Base-by-base conservation (phyloP, 2,113 vertebrate genomes). In the Vireo altiloquus region DNA sequence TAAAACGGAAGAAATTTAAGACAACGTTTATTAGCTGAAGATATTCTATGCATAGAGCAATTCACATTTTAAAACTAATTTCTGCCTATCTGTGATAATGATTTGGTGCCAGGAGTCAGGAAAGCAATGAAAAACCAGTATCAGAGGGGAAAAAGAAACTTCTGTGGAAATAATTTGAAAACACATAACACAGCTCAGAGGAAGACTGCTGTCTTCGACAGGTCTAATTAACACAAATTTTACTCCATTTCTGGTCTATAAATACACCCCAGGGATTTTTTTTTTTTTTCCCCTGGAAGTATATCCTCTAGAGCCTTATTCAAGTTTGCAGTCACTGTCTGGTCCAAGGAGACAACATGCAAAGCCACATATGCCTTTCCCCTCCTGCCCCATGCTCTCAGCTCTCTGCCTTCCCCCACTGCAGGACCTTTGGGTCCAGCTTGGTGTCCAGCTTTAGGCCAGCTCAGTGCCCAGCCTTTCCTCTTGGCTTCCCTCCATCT, bases 1-100 rank as follows among this genome's bases (percentile, higher is more conserved):
- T 68, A 84, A 96, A 94, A 92, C 0, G 14, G 60, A 90, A 85
- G 46, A 72, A 85, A 94, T 94, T 86, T 83, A 94, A 90, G 79
- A 79, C 37, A 40, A 47, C 10, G 1, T 83, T 95, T 96, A 96
- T 89, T 93, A 95, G 79, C 44, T 23, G 28, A 87, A 53, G 79
- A 88, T 81, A 90, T 64, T 65, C 42, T 66, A 39, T 46, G 44
- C 76, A 56, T 10, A 65, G 33, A 88, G 66, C 24, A 82, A 90
- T 57, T 70, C 53, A 53, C 33, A 60, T 87, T 70, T 95, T 93
- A 52, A 77, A 95, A 63, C 20, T 80, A 66, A 74, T 83, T 93
- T 90, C 71, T 94, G 12, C 66, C 40, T 92, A 35, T 82, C 57
- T 60, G 8, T 23, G 42, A 44, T 74, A 91, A 94, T 27, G 46